Percentiles rank a stretch among this genome's conserved stretches.
phyloP scores from a whole-genome alignment of 2,113 vertebrate species.

The Kryptolebias marmoratus region DNA sequence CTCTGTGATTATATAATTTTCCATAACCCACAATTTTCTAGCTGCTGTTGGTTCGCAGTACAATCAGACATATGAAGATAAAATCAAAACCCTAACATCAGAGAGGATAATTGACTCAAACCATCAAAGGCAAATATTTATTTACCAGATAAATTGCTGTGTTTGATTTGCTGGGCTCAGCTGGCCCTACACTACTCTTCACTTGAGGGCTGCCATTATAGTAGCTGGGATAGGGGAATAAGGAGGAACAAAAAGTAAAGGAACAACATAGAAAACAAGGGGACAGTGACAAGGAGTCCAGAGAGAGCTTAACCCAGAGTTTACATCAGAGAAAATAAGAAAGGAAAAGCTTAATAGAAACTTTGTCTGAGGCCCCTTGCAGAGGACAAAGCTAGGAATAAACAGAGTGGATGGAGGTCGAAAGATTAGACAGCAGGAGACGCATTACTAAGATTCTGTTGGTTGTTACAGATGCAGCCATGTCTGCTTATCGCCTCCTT shows the following conservation, averaged over 20 bases:
- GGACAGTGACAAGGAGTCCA: conserved; percentile 31
- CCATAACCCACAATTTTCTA: conserved; percentile 17
- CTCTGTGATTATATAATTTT: conserved; percentile 33
- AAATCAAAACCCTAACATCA: conserved; percentile 47
- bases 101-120: conserved; percentile 67
- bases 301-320: conserved; percentile 47
- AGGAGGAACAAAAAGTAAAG: background rate
- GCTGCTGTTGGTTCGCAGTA: background rate
- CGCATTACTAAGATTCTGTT: conserved; percentile 51
- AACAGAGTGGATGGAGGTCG: conserved; percentile 50
- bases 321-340: conserved; percentile 53
- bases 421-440: conserved; percentile 57
- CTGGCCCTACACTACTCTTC: conserved; percentile 63
- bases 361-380: conserved; percentile 40
- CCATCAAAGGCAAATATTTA: conserved; percentile 76
- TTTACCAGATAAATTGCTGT: conserved; percentile 61
- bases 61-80: background rate
- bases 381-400: conserved; percentile 39
- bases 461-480: conserved; percentile 48
- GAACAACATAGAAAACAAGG: conserved; percentile 21
- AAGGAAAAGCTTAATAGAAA: conserved; percentile 61
- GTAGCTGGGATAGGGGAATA: conserved; percentile 14
- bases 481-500: conserved; percentile 52
- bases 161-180: conserved; percentile 63
- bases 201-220: conserved; percentile 64